Percentiles rank a stretch among this genome's conserved stretches.
Conservation (phyloP, 2,797 vertebrate genomes). For the Cygnus olor region DNA sequence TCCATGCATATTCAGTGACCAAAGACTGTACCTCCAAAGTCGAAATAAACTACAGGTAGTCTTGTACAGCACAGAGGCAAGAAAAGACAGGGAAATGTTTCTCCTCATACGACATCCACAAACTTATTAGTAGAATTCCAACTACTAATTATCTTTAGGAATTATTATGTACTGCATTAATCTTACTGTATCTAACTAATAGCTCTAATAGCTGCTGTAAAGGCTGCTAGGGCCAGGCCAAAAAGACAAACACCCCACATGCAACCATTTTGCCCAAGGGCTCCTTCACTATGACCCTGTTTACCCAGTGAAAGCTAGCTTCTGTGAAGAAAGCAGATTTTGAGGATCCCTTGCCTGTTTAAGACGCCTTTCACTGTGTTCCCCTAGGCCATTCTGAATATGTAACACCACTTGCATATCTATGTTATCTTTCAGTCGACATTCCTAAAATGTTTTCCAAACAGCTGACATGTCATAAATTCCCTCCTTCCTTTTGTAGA, state of each 20-base stretch:
- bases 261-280: not conserved
- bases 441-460: constrained; percentile 57
- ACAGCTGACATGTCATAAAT: constrained; percentile 56
- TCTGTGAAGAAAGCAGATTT: not conserved
- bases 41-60: not conserved
- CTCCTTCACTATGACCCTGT: not conserved
- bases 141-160: not conserved
- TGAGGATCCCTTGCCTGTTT: not conserved
- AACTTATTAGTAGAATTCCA: not conserved
- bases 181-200: not conserved
- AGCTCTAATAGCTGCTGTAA: not conserved
- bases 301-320: constrained; percentile 24
- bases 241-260: not conserved
- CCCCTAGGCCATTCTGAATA: constrained; percentile 51
- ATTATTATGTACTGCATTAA: not conserved
- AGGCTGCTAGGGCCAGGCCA: not conserved
- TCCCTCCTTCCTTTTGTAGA: constrained; percentile 6
- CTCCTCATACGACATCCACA: not conserved
- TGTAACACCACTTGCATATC: constrained; percentile 29
- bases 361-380: constrained; percentile 12
- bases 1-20: not conserved
- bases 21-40: not conserved
- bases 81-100: not conserved
- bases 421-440: constrained; percentile 43
- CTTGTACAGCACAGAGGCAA: not conserved